phyloP scores from a whole-genome alignment of 2,888 invertebrate species.

The Tachystola acroxantha region DNA sequence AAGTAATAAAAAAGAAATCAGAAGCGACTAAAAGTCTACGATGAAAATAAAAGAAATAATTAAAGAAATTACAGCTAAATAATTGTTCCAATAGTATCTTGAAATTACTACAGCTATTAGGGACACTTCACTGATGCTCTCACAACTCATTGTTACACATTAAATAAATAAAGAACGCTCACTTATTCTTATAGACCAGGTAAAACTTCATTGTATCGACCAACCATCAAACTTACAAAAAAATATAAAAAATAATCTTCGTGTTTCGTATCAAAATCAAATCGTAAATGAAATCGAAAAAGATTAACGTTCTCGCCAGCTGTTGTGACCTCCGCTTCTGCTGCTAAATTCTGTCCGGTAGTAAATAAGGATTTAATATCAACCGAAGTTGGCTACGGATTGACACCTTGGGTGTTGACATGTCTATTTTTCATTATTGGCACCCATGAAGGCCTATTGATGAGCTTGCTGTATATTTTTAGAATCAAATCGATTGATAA shows the following conservation, averaged over 20 bases:
- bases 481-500: no score
- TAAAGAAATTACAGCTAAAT: conserved; percentile 33
- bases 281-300: conserved; percentile 25
- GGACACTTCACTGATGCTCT: conserved; percentile 35
- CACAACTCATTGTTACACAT: conserved; percentile 28
- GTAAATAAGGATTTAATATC: neutral
- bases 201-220: conserved; percentile 53
- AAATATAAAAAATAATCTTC: conserved; percentile 20
- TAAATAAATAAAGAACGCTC: conserved; percentile 29
- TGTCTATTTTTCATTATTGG: conserved; percentile 7
- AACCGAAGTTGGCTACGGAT: neutral
- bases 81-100: conserved; percentile 36
- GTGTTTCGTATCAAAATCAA: conserved; percentile 26
- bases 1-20: no score
- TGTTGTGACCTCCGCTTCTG: conserved; percentile 5
- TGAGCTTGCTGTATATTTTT: neutral
- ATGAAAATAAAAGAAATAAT: conserved; percentile 1
- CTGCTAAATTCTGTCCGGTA: neutral
- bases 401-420: conserved; percentile 2
- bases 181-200: conserved; percentile 61
- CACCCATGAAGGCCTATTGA: conserved; percentile 5
- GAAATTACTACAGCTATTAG: conserved; percentile 43
- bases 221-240: conserved; percentile 18
- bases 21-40: no score
- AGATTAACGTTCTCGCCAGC: neutral